Evolutionary conservation across 2,797 vertebrate genomes (phyloP), one percentile per base, ranked within the genome.

Genomic region (Numenius phaeopus): DNA sequence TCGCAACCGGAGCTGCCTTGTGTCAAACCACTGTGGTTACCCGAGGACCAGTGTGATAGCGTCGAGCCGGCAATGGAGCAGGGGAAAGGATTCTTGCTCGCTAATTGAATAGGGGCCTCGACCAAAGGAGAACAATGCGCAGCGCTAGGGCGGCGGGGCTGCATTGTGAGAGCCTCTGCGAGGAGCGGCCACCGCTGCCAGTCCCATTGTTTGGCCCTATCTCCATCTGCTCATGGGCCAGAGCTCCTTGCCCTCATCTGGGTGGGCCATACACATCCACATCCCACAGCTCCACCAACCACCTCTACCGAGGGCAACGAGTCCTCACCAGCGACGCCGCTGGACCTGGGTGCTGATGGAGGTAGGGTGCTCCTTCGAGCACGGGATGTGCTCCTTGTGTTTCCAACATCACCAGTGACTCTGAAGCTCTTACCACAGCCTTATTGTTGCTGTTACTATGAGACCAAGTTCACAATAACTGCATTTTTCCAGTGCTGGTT

Each of bases 361-460:
- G 29, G 65, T 3, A 49, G 40, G 67, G 21, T 0, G 0, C 17
- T 93, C 42, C n/a, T 59, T 34, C 0, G 0, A 70, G 29, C 40
- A 16, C 0, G 0, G 40, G 44, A n/a, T 37, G 14, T 34, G 29
- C 10, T 71, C 14, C 44, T 58, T 14, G 19, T 26, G 18, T 49
- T 93, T 75, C n/a, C 61, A 69, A 6, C 58, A 19, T 4, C 4
- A 2, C 37, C 70, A 67, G 39, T 26, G 57, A 89, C 69, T 65
- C 71, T 89, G 76, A 62, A 93, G 76, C 37, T 69, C 81, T 93
- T 23, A 77, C 90, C 93, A 34, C 91, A 95, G 73, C 55, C 84
- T 89, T 58, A 96, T 97, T 96, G 92, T 95, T 96, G 92, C 75
- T 89, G 94, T 97, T 95, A 93, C 83, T 87, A 83, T 90, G 91